Evolutionary conservation across 2,113 vertebrate genomes (phyloP), one percentile per base, ranked within the genome.

Genomic region (Barnardius zonarius): DNA sequence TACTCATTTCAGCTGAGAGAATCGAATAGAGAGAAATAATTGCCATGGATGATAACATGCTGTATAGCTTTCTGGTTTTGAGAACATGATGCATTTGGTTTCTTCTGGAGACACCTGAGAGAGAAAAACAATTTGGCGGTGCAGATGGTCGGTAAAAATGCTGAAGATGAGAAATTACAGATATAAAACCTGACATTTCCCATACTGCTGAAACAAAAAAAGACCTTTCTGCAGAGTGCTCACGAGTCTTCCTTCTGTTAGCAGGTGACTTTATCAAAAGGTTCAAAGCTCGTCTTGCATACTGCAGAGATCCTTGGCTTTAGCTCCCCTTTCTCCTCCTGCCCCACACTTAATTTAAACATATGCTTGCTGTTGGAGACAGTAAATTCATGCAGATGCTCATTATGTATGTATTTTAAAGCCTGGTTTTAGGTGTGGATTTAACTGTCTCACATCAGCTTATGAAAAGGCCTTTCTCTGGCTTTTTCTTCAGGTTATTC

Each of bases 91-190:
- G 86, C 22, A 14, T 28, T 78, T 78, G 73, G 48, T 75, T 88
- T 92, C 48, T 86, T 92, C 73, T 75, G 83, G 49, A 89, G 76
- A 80, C 49, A 83, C 92, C 55, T 77, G 68, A 86, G 54, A 88
- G 68, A 85, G 72, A 51, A 91, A 73, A 93, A 49, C 74, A 78
- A n/a, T 84, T 90, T 67, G 10, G 9, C 1, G 0, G 30, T 91
- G 82, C 67, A 87, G 80, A 44, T 87, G 87, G 84, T 92, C 74
- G 84, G 51, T 81, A 64, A 91, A 82, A 95, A 73, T 73, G 52
- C 74, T 87, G 70, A 87, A 90, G 33, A 55, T 49, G 54, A 37
- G 41, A 85, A 90, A 66, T 68, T 46, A n/a, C 6, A 25, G 51
- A 23, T 54, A n/a, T 18, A 70, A 86, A 90, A 57, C 0, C 19